phyloP scores from a whole-genome alignment of 1,140 invertebrate species.

The Lordiphosa clarofinis region DNA sequence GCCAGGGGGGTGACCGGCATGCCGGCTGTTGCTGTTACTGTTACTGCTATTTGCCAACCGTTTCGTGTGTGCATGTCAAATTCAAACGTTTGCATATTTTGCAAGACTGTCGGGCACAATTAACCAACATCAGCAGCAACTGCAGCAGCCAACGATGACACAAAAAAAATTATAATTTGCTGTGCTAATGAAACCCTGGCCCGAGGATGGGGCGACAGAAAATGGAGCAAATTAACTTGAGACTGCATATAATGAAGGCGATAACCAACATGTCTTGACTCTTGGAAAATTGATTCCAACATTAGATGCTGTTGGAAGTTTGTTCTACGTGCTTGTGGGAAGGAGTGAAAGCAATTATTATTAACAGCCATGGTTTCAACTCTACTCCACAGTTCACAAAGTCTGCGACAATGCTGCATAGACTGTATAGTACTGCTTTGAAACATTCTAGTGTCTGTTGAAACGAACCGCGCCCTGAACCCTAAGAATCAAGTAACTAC shows the following conservation, averaged over 20 bases:
- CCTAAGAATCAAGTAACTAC: too few relatives aligned
- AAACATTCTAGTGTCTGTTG: too few relatives aligned
- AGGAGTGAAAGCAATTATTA: too few relatives aligned
- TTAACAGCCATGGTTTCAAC: too few relatives aligned
- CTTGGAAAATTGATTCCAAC: slow-evolving; percentile 25
- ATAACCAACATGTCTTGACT: slow-evolving; percentile 32
- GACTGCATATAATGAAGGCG: slow-evolving; percentile 44
- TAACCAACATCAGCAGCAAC: slow-evolving; percentile 62
- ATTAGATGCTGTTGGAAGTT: slow-evolving; percentile 1
- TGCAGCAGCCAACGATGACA: slow-evolving; percentile 33
- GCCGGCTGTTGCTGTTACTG: slow-evolving; percentile 46
- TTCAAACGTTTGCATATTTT: slow-evolving; percentile 76
- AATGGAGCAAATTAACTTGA: slow-evolving; percentile 54
- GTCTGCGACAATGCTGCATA: too few relatives aligned
- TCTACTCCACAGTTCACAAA: too few relatives aligned
- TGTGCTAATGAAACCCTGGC: slow-evolving; percentile 55
- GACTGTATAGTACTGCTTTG: too few relatives aligned
- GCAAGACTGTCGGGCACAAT: slow-evolving; percentile 73
- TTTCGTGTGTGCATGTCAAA: slow-evolving; percentile 76
- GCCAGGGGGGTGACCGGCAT: slow-evolving; percentile 29
- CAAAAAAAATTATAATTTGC: slow-evolving; percentile 73
- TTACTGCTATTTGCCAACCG: slow-evolving; percentile 65
- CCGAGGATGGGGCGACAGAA: slow-evolving; percentile 25
- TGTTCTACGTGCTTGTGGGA: neutral
- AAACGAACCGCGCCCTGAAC: too few relatives aligned